Conservation (phyloP, 2,113 vertebrate genomes). For the Actenoides hombroni region DNA sequence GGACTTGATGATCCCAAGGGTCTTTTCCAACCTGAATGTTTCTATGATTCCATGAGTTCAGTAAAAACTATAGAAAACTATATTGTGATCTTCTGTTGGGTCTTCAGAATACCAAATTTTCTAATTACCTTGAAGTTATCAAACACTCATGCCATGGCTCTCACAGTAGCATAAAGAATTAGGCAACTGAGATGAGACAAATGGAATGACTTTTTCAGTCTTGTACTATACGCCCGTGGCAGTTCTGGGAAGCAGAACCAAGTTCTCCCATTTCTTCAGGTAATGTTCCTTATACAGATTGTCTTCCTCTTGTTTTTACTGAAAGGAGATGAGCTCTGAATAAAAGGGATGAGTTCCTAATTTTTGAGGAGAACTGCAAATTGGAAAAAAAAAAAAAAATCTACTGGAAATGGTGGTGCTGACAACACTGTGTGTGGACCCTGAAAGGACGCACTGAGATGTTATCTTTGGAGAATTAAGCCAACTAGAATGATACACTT, state of each 20-base stretch:
- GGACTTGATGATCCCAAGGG: no score
- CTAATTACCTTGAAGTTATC: background rate
- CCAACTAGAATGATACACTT: background rate
- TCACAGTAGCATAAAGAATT: background rate
- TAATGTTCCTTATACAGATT: background rate
- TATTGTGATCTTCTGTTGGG: background rate
- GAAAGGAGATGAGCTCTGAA: background rate
- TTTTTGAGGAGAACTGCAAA: background rate
- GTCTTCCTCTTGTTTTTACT: background rate
- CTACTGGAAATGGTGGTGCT: background rate
- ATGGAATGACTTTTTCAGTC: background rate
- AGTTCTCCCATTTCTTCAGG: background rate
- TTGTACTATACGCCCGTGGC: rapidly evolving
- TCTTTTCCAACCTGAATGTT: no score
- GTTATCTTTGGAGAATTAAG: background rate
- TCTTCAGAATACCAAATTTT: background rate
- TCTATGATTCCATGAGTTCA: no score
- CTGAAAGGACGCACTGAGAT: no score
- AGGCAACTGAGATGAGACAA: background rate
- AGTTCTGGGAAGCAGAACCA: background rate
- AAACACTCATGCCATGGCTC: background rate
- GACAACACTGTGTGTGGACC: background rate
- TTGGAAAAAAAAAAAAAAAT: background rate
- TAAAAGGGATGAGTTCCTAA: background rate
- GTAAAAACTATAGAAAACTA: background rate